Evolutionary conservation across 2,113 vertebrate species (phyloP), one percentile per base, ranked within the genome.

Genomic region (Pardalotus punctatus): DNA sequence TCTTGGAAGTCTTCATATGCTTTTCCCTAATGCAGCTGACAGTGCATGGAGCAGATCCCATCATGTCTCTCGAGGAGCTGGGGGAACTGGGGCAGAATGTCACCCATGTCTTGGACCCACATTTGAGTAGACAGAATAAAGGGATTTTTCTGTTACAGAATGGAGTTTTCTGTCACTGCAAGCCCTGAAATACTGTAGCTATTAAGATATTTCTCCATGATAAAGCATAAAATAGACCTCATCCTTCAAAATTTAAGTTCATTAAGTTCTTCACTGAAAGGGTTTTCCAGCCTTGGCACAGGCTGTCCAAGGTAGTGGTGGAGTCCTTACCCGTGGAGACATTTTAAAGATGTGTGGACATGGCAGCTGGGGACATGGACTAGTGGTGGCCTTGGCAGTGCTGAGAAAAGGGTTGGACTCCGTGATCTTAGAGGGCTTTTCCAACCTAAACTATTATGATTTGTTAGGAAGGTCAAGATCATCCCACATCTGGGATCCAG

Each of bases 31-130:
- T 13, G 9, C 0, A 2, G n/a, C 27, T 79, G 61, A 17, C 58
- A 21, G 12, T 24, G 23, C 10, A 14, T 22, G 35, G 43, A 80
- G 33, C 31, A 76, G n/a, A 15, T 20, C 28, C 31, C 47, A 53
- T 36, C 3, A 5, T 2, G 0, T 25, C 36, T 51, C 21, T 10
- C 22, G 1, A 3, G n/a, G 36, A 85, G 3, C 36, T 80, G 33
- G 35, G 7, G 19, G 18, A 86, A 13, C 14, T 48, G 36, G 36
- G 19, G 5, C 24, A 78, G 40, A 38, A 16, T 62, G 76, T 76
- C 33, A 67, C 21, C 16, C 29, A 14, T 28, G 29, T 48, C 42
- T 70, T 86, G 57, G 35, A 58, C 38, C 22, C 21, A 19, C 10
- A 14, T 58, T 28, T 38, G 31, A 58, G 24, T 6, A 45, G 40